A percentile compares a stretch with the other conserved stretches of the same genome.
phyloP scores from a whole-genome alignment of 2,888 invertebrate genomes.

The Drosophila lutescens region DNA sequence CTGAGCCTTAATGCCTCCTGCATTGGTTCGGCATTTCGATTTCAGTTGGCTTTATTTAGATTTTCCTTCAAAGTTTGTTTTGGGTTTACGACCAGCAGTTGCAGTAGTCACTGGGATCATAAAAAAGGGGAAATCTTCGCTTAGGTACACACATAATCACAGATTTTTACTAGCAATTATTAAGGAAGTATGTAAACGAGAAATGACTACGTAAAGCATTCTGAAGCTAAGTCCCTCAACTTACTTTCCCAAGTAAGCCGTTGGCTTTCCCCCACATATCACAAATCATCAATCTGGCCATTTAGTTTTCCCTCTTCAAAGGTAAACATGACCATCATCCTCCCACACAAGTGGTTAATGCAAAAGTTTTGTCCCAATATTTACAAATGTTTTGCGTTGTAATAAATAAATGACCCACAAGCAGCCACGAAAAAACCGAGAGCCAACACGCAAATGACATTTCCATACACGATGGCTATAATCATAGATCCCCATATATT shows the following conservation, averaged over 20 bases:
- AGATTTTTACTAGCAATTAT: too few species aligned
- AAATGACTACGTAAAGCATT: neutral
- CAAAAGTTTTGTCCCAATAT: slow-evolving; percentile 69
- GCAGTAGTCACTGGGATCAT: slow-evolving; percentile 15
- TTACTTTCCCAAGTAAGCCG: neutral
- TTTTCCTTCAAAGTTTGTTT: neutral
- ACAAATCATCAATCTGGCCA: neutral
- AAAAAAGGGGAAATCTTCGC: neutral
- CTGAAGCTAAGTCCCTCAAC: neutral
- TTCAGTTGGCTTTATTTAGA: slow-evolving; percentile 3
- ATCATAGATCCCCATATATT: slow-evolving; percentile 26
- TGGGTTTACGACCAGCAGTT: slow-evolving; percentile 4
- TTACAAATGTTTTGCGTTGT: slow-evolving; percentile 71
- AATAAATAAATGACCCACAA: slow-evolving; percentile 55
- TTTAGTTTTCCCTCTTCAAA: neutral
- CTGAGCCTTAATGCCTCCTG: slow-evolving; percentile 27
- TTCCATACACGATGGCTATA: slow-evolving; percentile 28
- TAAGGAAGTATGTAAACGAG: too few species aligned
- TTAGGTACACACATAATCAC: neutral
- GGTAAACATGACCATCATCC: slow-evolving; percentile 6
- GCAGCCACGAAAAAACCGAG: slow-evolving; percentile 26
- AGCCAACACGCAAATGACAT: slow-evolving; percentile 71
- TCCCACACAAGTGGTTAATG: slow-evolving; percentile 55
- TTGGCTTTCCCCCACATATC: neutral
- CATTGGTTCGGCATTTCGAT: slow-evolving; percentile 8